Evolutionary conservation across 2,113 vertebrate species (phyloP).

Genomic region (Pterocles burchelli): DNA sequence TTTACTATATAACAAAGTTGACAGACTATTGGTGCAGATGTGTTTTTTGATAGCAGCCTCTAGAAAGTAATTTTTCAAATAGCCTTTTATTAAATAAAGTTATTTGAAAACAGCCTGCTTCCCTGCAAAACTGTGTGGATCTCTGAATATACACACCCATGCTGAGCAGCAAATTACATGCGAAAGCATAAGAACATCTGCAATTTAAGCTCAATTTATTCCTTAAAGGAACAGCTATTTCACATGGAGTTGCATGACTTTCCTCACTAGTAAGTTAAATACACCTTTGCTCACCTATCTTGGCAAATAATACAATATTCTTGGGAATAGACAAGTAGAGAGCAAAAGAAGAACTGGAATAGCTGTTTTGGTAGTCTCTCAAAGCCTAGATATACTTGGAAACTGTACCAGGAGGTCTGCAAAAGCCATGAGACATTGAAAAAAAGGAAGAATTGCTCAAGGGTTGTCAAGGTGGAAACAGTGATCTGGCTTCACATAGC

Average conservation of each 20-base stretch:
- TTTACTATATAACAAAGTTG: neutral
- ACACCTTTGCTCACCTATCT: neutral
- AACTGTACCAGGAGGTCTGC: neutral
- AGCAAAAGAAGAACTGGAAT: neutral
- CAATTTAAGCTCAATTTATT: conserved; percentile 34
- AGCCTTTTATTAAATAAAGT: conserved; percentile 36
- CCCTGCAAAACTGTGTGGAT: neutral
- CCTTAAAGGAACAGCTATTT: conserved; percentile 1
- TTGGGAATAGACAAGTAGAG: neutral
- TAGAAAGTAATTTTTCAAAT: conserved; percentile 46
- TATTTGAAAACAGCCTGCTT: conserved; percentile 24
- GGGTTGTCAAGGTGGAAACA: neutral
- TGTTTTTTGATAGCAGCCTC: neutral
- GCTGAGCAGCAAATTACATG: conserved; percentile 27
- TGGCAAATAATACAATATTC: neutral
- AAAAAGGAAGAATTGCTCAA: neutral
- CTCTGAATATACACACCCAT: neutral
- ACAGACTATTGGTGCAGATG: conserved; percentile 2
- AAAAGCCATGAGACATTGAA: neutral
- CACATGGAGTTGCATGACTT: neutral
- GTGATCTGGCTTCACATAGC: neutral
- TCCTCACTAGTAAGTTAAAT: neutral
- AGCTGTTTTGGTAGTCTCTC: neutral
- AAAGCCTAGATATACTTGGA: neutral
- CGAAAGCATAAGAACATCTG: conserved; percentile 16